phyloP scores from a whole-genome alignment of 2,113 vertebrate species.

The Astatoreochromis straeleni region DNA sequence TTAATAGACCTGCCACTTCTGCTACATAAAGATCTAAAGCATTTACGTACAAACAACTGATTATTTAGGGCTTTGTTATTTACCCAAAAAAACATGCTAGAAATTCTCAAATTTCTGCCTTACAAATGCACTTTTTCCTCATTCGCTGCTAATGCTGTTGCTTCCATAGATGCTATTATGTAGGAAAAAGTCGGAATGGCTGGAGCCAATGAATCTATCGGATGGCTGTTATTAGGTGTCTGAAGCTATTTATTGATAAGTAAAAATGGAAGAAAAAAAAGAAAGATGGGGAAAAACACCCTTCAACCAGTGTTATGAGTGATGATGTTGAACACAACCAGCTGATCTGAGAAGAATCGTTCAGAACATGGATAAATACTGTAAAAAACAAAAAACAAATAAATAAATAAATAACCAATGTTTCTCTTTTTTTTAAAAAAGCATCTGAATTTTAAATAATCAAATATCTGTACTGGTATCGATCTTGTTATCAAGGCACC shows the following conservation, averaged over 20 bases:
- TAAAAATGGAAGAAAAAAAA: not conserved
- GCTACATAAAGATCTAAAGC: not conserved
- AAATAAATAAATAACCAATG: not conserved
- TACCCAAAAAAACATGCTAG: not conserved
- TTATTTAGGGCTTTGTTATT: not conserved
- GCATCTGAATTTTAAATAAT: not conserved
- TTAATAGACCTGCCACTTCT: not conserved
- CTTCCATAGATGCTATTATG: not conserved
- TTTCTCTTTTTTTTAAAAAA: accelerated
- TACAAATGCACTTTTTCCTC: not conserved
- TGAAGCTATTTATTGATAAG: not conserved
- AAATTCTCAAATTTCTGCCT: not conserved
- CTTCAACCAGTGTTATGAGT: not conserved
- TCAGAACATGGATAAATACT: not conserved
- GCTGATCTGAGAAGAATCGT: not conserved
- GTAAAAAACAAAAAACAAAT: not conserved
- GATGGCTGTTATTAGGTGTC: not conserved
- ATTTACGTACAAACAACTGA: not conserved
- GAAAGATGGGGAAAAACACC: not conserved
- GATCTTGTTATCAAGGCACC: not conserved
- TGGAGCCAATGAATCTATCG: not conserved
- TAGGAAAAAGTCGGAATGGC: not conserved
- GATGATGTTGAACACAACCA: not conserved
- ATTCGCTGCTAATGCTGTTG: not conserved
- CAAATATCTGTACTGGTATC: not conserved